Evolutionary conservation across 53 echinoderm and acorn worm species (phyloP), one percentile per base, ranked within the genome.

Genomic region (Astropecten irregularis): DNA sequence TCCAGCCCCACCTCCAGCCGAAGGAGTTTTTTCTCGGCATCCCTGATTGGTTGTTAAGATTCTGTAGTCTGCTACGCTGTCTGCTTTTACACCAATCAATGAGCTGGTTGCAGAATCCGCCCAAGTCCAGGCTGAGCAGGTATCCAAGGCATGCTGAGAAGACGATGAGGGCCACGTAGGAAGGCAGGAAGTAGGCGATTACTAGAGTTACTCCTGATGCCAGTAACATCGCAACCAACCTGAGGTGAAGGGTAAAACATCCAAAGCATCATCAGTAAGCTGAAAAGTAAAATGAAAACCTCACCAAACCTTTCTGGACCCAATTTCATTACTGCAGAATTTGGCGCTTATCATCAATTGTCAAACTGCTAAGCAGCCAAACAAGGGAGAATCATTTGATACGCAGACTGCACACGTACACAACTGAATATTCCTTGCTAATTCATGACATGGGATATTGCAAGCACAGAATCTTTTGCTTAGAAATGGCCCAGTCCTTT

Each of bases 1-100:
- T 77, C 87, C 87, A 87, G 16, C 88, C 90, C 88, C 90, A 93
- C 48, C 26, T 46, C 93, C 93, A 93, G 31, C 93, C 90, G 38
- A 90, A 85, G 26, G 88, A 82, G 16, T 10, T 16, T 37, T 66
- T 35, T 11, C 42, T 6, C 6, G 6, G 6, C 6, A 42, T 11
- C 38, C 39, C 38, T 54, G 33, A 58, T 69, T 50, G 76, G 59
- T 16, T 85, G 39, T 32, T 59, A 13, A 63, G 76, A 77, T 35
- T 51, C 68, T 83, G 73, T 51, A 20, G 73, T 53, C 83, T 89
- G 86, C 68, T 90, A 35, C 16, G 60, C 68, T 57, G 67, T 40
- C 25, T 64, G 44, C 19, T 9, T 28, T 67, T 59, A 57, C 66
- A 54, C 42, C 70, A 69, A 26, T 76, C 30, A 53, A 73, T 42